Evolutionary conservation across 2,888 invertebrate genomes (phyloP).

Genomic region (Cryptosula pallasiana): DNA sequence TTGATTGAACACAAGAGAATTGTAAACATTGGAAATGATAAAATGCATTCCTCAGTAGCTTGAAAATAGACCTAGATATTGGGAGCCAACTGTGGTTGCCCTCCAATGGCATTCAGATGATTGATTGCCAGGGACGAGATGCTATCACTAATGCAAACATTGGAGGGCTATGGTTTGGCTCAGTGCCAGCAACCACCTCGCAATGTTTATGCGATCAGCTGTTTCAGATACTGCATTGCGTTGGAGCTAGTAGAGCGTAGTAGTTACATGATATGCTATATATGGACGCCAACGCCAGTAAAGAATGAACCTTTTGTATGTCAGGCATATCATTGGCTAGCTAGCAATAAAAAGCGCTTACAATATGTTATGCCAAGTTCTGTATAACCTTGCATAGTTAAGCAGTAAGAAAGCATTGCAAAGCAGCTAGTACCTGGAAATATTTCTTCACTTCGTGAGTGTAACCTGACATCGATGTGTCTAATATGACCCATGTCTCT

Average conservation of each 20-base stretch:
- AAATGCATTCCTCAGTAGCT: no score
- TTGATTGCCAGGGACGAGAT: background rate
- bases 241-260: no score
- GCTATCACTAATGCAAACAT: background rate
- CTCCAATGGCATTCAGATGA: no score
- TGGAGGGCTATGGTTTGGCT: slow-evolving; percentile 11
- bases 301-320: no score
- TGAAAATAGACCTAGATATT: no score
- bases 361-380: no score
- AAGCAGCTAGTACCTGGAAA: background rate
- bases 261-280: no score
- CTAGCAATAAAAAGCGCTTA: background rate
- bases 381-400: no score
- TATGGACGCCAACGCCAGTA: background rate
- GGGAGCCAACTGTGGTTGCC: no score
- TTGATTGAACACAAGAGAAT: no score
- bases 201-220: background rate
- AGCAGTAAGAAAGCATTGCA: no score
- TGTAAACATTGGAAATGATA: no score
- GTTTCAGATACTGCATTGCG: background rate
- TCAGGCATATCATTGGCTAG: background rate
- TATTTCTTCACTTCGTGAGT: background rate
- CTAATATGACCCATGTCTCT: background rate
- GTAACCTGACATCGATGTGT: background rate
- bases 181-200: background rate